These are phyloP conservation scores for Pollenia amentaria DNA, from an alignment of 2,888 invertebrate species.

Conservation along the genomic window DNA sequence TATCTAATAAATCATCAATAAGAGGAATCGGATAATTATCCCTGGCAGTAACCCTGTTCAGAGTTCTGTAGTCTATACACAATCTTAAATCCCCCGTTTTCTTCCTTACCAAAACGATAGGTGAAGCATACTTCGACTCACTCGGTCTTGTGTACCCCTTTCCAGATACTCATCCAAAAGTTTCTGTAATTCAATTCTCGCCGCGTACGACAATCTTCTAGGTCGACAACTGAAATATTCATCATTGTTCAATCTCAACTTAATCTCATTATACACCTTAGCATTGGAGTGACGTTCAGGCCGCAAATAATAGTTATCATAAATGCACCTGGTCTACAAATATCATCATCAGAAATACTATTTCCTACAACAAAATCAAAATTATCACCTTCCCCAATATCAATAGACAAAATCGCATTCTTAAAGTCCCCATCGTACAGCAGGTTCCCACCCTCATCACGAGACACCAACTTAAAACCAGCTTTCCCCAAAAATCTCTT, in stretches of 20 bases:
- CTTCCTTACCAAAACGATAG: background rate
- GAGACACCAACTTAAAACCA: constrained; percentile 41
- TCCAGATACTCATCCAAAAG: too few species aligned
- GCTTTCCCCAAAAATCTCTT: constrained; percentile 42
- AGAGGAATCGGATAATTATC: too few species aligned
- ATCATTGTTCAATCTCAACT: background rate
- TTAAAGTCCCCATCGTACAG: too few species aligned
- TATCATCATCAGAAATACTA: background rate
- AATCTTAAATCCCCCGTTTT: background rate
- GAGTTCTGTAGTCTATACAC: too few species aligned
- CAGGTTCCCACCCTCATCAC: background rate
- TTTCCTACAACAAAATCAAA: background rate
- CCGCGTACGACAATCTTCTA: background rate
- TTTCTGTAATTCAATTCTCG: background rate
- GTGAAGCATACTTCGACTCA: background rate
- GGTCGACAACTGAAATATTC: background rate
- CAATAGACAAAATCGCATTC: constrained; percentile 16
- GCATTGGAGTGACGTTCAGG: background rate
- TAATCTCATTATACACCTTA: constrained; percentile 6
- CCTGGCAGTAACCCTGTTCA: too few species aligned
- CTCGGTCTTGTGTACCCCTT: too few species aligned
- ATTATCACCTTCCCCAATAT: background rate
- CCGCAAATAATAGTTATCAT: background rate
- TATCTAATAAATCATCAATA: too few species aligned
- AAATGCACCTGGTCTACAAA: background rate